Conservation (phyloP, 2,888 invertebrate species). For the Acanthacorydalis orientalis region DNA sequence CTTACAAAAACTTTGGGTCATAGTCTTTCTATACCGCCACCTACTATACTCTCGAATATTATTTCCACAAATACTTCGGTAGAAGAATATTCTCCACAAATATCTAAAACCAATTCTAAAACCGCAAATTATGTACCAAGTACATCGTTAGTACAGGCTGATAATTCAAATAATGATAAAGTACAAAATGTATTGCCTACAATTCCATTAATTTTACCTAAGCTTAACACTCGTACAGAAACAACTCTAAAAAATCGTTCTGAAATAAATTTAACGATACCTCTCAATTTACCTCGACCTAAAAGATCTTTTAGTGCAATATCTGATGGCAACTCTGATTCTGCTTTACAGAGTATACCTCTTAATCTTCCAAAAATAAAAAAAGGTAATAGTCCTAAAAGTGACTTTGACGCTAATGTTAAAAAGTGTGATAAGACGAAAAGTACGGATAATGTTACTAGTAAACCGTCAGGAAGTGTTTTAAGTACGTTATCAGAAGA, state of each 20-base stretch:
- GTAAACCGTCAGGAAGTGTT: slow-evolving; percentile 21
- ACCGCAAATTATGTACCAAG: slow-evolving; percentile 1
- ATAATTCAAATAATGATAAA: not conserved
- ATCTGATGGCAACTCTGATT: not conserved
- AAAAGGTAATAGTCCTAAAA: not conserved
- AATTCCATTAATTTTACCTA: slow-evolving; percentile 26
- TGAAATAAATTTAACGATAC: slow-evolving; percentile 16
- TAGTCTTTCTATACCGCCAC: slow-evolving; percentile 16
- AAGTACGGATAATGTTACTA: slow-evolving; percentile 2
- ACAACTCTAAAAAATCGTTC: not conserved
- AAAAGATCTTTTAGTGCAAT: slow-evolving; percentile 8
- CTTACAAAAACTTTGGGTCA: not conserved
- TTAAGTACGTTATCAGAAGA: slow-evolving; percentile 34
- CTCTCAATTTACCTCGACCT: slow-evolving; percentile 21
- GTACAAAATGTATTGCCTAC: slow-evolving; percentile 18
- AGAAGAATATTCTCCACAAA: slow-evolving; percentile 9
- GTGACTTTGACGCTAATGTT: not conserved
- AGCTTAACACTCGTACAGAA: slow-evolving; percentile 16
- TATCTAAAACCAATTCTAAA: slow-evolving; percentile 5
- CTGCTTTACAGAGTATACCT: not conserved
- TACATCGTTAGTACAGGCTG: not conserved
- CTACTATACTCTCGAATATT: not conserved
- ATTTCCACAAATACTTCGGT: not conserved
- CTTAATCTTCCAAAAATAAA: slow-evolving; percentile 7
- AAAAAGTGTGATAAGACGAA: not conserved